Percentiles rank a stretch among this genome's conserved stretches.
Evolutionary conservation across 2,888 invertebrate genomes (phyloP).

Genomic region (Kryphioiulus occultus): DNA sequence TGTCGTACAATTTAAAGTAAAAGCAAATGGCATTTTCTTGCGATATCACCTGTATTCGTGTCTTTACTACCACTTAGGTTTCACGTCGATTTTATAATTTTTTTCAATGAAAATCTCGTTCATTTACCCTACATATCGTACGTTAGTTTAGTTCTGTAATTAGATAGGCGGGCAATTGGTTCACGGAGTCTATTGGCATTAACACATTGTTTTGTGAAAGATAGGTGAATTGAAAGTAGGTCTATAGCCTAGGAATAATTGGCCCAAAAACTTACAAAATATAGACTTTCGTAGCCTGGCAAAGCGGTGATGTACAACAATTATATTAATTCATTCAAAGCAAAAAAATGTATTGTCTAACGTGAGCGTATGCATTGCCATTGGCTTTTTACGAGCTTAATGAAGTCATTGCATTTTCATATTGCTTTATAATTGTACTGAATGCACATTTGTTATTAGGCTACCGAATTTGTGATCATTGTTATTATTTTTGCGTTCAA

Average conservation of each 20-base stretch:
- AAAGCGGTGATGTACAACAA: not conserved
- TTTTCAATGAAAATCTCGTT: not conserved
- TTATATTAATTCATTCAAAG: not conserved
- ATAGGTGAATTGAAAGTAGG: not conserved
- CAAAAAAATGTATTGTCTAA: not conserved
- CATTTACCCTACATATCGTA: not conserved
- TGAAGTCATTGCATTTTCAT: not conserved
- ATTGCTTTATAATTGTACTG: not conserved
- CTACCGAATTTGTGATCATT: not conserved
- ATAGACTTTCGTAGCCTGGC: not conserved
- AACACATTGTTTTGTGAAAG: not conserved
- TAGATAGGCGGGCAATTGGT: not conserved
- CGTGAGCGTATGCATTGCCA: not conserved
- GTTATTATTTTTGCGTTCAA: not conserved
- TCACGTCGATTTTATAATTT: no score
- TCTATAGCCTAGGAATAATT: not conserved
- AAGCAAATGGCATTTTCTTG: no score
- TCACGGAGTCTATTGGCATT: not conserved
- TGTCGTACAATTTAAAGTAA: no score
- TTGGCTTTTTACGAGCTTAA: not conserved
- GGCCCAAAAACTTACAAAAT: not conserved
- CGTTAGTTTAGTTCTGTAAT: not conserved
- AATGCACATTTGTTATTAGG: not conserved
- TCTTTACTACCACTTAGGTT: not conserved
- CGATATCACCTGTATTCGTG: not conserved